phyloP scores from a whole-genome alignment of 2,888 invertebrate genomes.

The Caenorhabditis sp. region DNA sequence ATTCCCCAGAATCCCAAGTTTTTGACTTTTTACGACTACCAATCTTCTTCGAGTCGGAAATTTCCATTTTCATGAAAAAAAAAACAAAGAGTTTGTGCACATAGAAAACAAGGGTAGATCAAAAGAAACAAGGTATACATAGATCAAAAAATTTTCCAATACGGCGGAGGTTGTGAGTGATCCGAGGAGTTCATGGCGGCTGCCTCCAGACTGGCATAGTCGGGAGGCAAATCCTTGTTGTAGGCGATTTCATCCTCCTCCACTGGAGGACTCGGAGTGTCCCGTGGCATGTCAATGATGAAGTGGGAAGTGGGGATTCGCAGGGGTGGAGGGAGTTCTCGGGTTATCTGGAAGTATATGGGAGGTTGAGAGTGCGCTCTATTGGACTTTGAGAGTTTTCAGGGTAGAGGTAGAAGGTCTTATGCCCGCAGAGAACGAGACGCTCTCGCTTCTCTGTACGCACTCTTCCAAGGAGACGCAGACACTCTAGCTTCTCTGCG shows the following conservation, averaged over 20 bases:
- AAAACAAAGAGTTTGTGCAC: neutral
- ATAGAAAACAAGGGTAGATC: neutral
- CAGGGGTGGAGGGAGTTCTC: conserved; percentile 10
- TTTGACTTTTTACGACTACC: too few relatives aligned
- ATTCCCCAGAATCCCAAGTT: too few relatives aligned
- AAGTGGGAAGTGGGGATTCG: conserved; percentile 12
- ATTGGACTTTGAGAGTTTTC: too few relatives aligned
- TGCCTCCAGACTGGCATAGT: conserved; percentile 7
- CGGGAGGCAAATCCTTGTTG: conserved; percentile 20
- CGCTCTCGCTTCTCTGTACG: too few relatives aligned
- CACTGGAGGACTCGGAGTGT: conserved; percentile 29
- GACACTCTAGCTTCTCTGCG: too few relatives aligned
- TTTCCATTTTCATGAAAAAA: neutral
- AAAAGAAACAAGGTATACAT: too few relatives aligned
- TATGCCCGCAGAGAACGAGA: too few relatives aligned
- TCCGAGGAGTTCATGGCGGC: neutral
- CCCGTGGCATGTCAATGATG: conserved; percentile 26
- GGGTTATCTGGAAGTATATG: conserved; percentile 17
- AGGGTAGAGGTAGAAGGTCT: too few relatives aligned
- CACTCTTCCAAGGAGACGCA: too few relatives aligned
- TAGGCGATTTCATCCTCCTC: neutral
- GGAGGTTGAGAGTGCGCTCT: too few relatives aligned
- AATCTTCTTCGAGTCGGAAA: neutral
- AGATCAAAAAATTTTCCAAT: conserved; percentile 37
- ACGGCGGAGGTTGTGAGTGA: conserved; percentile 14